phyloP scores from a whole-genome alignment of 1,140 invertebrate species.

The Bombus superbus region DNA sequence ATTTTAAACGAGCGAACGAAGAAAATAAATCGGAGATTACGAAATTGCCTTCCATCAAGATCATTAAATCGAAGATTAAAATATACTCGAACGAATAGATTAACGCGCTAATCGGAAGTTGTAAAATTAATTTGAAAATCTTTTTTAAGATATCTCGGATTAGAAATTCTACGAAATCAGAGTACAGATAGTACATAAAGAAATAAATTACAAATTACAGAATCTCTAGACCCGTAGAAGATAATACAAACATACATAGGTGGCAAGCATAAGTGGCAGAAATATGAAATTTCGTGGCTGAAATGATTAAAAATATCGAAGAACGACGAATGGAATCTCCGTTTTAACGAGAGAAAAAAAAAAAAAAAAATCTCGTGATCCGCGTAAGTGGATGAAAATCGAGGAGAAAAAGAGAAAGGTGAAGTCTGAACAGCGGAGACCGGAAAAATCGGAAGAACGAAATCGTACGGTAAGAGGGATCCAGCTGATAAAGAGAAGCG shows the following conservation, averaged over 20 bases:
- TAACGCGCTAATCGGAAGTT: neutral
- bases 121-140: too few species aligned
- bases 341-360: neutral
- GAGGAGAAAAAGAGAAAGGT: neutral
- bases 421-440: neutral
- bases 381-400: neutral
- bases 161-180: too few species aligned
- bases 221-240: neutral
- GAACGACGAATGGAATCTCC: neutral
- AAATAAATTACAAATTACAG: neutral
- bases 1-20: neutral
- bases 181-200: too few species aligned
- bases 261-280: conserved; percentile 19
- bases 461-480: conserved; percentile 43
- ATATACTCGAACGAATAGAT: neutral
- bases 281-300: too few species aligned
- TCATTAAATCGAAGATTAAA: neutral
- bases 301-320: neutral
- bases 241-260: too few species aligned
- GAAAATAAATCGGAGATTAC: neutral
- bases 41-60: too few species aligned
- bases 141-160: neutral
- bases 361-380: neutral
- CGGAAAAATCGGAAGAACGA: neutral
- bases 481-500: conserved; percentile 43